Evolutionary conservation across 2,888 invertebrate genomes (phyloP).

Genomic region (Megastigmus dorsalis): DNA sequence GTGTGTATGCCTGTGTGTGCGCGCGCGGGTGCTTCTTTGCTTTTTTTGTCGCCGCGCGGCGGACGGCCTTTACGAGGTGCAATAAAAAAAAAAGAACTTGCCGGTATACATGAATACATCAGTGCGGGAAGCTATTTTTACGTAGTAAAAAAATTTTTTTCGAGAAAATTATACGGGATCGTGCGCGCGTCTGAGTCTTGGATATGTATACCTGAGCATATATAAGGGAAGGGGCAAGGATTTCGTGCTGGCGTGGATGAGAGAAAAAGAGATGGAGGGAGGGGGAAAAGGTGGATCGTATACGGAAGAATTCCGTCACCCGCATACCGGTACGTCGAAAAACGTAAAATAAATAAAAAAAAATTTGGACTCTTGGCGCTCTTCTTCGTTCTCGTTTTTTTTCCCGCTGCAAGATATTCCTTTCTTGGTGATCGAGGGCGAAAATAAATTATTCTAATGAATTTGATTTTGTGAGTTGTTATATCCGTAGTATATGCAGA

Average conservation of each 20-base stretch:
- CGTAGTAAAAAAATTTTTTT: slow-evolving; percentile 23
- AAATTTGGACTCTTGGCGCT: not conserved
- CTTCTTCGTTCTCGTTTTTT: not conserved
- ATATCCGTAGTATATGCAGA: too few relatives aligned
- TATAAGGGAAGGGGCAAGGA: not conserved
- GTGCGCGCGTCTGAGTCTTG: too few relatives aligned
- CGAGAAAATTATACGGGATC: slow-evolving; percentile 8
- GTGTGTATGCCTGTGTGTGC: too few relatives aligned
- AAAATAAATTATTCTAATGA: too few relatives aligned
- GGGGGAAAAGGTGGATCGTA: too few relatives aligned
- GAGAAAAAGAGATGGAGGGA: not conserved
- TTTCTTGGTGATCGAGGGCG: not conserved
- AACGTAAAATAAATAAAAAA: slow-evolving; percentile 3
- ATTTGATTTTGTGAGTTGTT: too few relatives aligned
- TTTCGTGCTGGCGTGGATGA: not conserved
- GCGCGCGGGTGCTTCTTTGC: too few relatives aligned
- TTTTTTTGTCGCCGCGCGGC: not conserved
- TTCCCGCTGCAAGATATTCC: not conserved
- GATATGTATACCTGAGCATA: not conserved
- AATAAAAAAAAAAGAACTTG: slow-evolving; percentile 22
- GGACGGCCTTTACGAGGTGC: not conserved
- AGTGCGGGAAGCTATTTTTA: slow-evolving; percentile 19
- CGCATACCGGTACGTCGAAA: slow-evolving; percentile 7
- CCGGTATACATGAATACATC: slow-evolving; percentile 7
- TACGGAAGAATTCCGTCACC: not conserved